Conservation (phyloP, 1,140 invertebrate species). For the Hestina assimilis region DNA sequence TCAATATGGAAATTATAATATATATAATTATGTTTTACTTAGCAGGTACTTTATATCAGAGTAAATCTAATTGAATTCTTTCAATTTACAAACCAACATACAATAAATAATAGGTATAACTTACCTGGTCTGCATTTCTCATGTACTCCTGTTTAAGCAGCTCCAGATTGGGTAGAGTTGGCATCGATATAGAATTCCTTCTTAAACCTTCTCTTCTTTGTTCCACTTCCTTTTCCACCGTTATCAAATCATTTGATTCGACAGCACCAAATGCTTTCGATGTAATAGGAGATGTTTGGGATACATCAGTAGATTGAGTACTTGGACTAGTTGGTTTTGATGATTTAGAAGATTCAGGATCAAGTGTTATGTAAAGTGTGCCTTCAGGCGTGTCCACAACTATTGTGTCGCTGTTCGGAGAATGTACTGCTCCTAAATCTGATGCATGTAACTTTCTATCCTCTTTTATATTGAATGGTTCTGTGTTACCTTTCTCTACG, state of each 20-base stretch:
- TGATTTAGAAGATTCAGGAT: conserved; percentile 51
- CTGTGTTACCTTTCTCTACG: conserved; percentile 33
- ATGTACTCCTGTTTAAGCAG: conserved; percentile 58
- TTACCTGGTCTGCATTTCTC: conserved; percentile 57
- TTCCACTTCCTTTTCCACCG: conserved; percentile 46
- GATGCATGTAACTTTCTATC: conserved; percentile 46
- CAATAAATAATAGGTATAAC: conserved; percentile 8
- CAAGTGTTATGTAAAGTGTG: conserved; percentile 66
- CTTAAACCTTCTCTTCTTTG: conserved; percentile 50
- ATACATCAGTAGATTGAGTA: conserved; percentile 55
- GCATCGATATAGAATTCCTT: conserved; percentile 76
- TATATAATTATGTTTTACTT: too few relatives aligned
- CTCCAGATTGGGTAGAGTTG: conserved; percentile 66
- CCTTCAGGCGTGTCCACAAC: conserved; percentile 72
- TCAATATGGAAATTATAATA: too few relatives aligned
- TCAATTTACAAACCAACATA: background rate
- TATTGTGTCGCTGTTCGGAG: conserved; percentile 65
- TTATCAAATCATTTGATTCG: conserved; percentile 52
- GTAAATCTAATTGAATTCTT: too few relatives aligned
- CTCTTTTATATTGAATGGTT: conserved; percentile 17
- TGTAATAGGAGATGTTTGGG: conserved; percentile 40
- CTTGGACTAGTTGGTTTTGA: conserved; percentile 48
- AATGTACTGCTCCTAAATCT: conserved; percentile 54
- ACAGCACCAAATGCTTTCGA: conserved; percentile 50
- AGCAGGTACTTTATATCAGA: too few relatives aligned